Conservation (phyloP, 2,797 vertebrate species). For the Percopsis omiscomaycus region DNA sequence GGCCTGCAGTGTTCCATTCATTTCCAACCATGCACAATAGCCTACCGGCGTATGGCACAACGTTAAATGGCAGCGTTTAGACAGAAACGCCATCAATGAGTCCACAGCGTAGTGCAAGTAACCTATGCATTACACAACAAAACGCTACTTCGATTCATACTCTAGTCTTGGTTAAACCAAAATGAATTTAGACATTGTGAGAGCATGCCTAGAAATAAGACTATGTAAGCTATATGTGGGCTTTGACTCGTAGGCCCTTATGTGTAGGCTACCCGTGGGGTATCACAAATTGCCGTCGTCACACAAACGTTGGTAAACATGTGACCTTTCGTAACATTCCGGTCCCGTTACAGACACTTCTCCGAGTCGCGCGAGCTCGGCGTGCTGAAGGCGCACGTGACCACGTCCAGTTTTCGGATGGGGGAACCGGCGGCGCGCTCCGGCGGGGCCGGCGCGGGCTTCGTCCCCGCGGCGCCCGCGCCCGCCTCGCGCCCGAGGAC, state of each 20-base stretch:
- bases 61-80: conserved; percentile 38
- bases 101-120: conserved; percentile 2
- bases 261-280: too few species aligned
- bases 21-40: conserved; percentile 46
- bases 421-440: not conserved
- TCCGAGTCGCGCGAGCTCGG: conserved; percentile 67
- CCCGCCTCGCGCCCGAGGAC: conserved; percentile 49
- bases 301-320: too few species aligned
- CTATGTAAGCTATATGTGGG: too few species aligned
- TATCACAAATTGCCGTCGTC: too few species aligned
- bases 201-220: too few species aligned
- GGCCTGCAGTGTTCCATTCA: conserved; percentile 32
- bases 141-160: conserved; percentile 1
- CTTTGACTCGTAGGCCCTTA: too few species aligned
- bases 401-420: conserved; percentile 57
- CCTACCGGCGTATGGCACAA: conserved; percentile 40
- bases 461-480: conserved; percentile 18
- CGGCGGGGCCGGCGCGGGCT: conserved; percentile 9
- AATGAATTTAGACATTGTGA: too few species aligned
- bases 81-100: not conserved
- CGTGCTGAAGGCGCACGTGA: conserved; percentile 75
- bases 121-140: not conserved
- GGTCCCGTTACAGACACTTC: conserved; percentile 52
- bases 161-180: too few species aligned
- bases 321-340: too few species aligned